Conservation (phyloP, 2,113 vertebrate species). For the Vombatus ursinus region DNA sequence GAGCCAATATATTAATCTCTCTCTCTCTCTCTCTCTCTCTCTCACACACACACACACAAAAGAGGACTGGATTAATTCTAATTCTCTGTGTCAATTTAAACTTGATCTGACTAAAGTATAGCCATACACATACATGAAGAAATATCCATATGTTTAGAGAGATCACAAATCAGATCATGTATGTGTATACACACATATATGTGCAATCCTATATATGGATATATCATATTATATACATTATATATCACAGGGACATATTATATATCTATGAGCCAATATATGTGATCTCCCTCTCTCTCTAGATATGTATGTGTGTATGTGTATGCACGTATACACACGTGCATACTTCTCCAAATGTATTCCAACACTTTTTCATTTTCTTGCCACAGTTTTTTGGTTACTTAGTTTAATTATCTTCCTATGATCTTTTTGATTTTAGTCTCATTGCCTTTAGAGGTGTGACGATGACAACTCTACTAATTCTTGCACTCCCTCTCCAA, state of each 20-base stretch:
- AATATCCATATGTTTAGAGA: not conserved
- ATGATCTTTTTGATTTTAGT: not conserved
- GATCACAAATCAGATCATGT: not conserved
- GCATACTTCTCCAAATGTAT: rapidly evolving
- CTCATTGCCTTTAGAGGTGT: not conserved
- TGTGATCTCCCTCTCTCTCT: not conserved
- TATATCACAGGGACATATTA: not conserved
- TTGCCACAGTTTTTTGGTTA: not conserved
- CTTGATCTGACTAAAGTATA: not conserved
- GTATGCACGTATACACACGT: rapidly evolving
- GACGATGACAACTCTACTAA: not conserved
- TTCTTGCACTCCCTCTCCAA: not conserved
- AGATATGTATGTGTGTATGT: not conserved
- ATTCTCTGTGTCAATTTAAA: not conserved
- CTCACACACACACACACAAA: too few species aligned
- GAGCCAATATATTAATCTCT: too few species aligned
- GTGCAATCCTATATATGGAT: not conserved
- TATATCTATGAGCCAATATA: not conserved
- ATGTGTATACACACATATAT: not conserved
- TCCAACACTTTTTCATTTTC: not conserved
- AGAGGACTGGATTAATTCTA: not conserved
- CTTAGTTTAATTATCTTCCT: not conserved
- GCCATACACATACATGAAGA: not conserved
- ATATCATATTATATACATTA: not conserved
- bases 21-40: too few species aligned